Conservation (phyloP, 1,140 invertebrate species). For the Bradynema listronoti region DNA sequence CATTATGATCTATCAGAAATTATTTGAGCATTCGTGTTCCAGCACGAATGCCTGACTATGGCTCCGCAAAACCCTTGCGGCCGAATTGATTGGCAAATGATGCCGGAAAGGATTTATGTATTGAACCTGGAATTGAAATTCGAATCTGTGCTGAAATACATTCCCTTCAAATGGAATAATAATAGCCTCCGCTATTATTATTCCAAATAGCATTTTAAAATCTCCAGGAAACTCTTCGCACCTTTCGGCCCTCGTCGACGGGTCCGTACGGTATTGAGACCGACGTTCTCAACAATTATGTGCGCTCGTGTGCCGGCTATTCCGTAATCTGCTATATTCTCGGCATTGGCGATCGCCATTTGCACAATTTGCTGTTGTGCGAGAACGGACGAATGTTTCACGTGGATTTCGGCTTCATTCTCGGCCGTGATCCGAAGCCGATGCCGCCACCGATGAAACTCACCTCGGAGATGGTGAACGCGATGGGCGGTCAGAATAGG, state of each 20-base stretch:
- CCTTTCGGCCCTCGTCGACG: slow-evolving; percentile 76
- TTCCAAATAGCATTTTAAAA: no score
- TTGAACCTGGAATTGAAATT: no score
- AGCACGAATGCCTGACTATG: no score
- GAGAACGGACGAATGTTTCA: slow-evolving; percentile 78
- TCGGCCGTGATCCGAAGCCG: slow-evolving; percentile 94
- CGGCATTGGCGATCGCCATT: slow-evolving; percentile 91
- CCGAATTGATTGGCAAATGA: no score
- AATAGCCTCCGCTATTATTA: no score
- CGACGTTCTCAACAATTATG: slow-evolving; percentile 94
- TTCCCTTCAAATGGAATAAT: no score
- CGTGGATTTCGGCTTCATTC: slow-evolving; percentile 97
- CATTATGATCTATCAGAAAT: no score
- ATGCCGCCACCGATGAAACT: slow-evolving; percentile 96
- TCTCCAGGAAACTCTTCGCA: slow-evolving; percentile 67
- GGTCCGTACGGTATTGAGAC: slow-evolving; percentile 79
- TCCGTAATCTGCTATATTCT: slow-evolving; percentile 95
- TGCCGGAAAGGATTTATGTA: no score
- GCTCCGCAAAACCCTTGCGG: no score
- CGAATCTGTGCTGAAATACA: no score
- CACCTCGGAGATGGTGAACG: slow-evolving; percentile 96
- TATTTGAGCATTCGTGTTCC: no score
- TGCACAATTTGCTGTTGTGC: slow-evolving; percentile 78
- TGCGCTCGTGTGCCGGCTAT: slow-evolving; percentile 84
- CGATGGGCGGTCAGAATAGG: slow-evolving; percentile 82